Evolutionary conservation across 1,140 invertebrate species (phyloP).

Genomic region (Druon quercuslanigerum): DNA sequence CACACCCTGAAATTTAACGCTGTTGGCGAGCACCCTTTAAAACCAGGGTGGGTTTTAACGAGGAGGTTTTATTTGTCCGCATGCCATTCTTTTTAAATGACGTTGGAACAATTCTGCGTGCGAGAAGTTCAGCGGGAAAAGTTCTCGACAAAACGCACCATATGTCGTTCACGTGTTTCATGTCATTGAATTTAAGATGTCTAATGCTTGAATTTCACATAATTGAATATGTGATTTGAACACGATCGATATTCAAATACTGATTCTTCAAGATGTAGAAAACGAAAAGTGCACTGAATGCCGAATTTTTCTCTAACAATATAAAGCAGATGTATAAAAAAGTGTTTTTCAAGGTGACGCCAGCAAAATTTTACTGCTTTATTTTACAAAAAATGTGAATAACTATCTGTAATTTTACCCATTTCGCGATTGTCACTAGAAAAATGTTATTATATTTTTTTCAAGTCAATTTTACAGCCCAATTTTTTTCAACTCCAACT

Average conservation of each 20-base stretch:
- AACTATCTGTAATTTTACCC: too few species aligned
- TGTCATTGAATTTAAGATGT: slow-evolving; percentile 22
- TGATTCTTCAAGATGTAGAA: background rate
- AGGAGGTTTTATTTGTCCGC: slow-evolving; percentile 15
- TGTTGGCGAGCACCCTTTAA: background rate
- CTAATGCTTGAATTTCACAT: slow-evolving; percentile 3
- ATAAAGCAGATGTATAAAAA: background rate
- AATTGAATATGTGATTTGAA: slow-evolving; percentile 1
- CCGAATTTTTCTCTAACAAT: background rate
- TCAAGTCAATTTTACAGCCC: too few species aligned
- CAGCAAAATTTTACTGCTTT: too few species aligned
- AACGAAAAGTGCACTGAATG: background rate
- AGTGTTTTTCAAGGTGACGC: background rate
- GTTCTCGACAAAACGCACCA: slow-evolving; percentile 8
- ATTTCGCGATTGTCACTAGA: too few species aligned
- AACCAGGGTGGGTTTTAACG: background rate
- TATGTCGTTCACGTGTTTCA: slow-evolving; percentile 20
- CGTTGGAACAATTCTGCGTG: slow-evolving; percentile 12
- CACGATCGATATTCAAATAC: background rate
- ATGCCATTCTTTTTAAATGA: background rate
- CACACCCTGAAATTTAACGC: background rate
- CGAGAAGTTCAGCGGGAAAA: slow-evolving; percentile 2
- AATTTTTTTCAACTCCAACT: too few species aligned
- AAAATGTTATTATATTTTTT: too few species aligned
- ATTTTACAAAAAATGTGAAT: too few species aligned